Percentiles rank a stretch among this genome's conserved stretches.
These are phyloP conservation scores for Ormia ochracea DNA, from an alignment of 2,888 invertebrate genomes.

Conservation along the genomic window DNA sequence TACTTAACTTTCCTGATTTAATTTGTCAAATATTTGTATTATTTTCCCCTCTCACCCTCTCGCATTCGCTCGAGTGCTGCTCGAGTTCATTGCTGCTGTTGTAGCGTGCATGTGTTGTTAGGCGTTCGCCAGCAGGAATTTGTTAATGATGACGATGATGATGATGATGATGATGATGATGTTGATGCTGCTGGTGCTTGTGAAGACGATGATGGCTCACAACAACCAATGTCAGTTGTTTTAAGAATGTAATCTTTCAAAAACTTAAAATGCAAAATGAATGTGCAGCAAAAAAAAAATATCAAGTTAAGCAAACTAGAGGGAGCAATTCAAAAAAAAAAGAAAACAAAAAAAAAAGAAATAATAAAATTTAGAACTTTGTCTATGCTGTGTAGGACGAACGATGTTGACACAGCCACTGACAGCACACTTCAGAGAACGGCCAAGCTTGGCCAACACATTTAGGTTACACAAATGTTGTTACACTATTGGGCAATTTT, in stretches of 20 bases:
- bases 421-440: conserved; percentile 15
- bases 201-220: conserved; percentile 20
- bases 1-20: conserved; percentile 59
- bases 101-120: neutral
- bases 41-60: neutral
- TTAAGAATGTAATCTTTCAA: conserved; percentile 66
- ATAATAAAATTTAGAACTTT: conserved; percentile 35
- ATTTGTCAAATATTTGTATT: conserved; percentile 61
- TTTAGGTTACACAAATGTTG: neutral
- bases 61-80: neutral
- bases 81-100: conserved; percentile 18
- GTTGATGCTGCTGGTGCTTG: neutral
- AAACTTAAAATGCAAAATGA: conserved; percentile 61
- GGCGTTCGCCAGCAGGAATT: neutral
- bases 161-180: neutral
- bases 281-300: conserved; percentile 14
- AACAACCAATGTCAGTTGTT: conserved; percentile 62
- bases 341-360: neutral
- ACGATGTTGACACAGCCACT: conserved; percentile 32
- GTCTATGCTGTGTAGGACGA: conserved; percentile 27
- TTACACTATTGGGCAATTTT: neutral
- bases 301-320: conserved; percentile 12
- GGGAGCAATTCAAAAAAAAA: neutral
- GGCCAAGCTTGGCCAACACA: neutral
- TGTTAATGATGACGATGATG: neutral